Percentiles rank a stretch among this genome's conserved stretches.
These are phyloP conservation scores for Idaea dimidiata DNA, from an alignment of 2,888 invertebrate species.

Conservation along the genomic window DNA sequence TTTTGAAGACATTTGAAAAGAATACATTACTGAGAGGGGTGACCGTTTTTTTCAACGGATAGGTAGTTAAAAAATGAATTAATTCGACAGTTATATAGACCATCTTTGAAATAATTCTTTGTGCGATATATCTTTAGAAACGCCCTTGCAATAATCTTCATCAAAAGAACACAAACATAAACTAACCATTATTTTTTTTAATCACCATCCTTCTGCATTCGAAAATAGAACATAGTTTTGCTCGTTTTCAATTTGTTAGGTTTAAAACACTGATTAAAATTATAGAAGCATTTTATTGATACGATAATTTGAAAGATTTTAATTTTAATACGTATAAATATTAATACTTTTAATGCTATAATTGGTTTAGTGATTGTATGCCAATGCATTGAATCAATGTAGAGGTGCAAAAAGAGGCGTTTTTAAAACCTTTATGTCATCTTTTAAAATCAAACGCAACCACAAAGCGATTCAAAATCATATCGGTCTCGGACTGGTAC, in stretches of 20 bases:
- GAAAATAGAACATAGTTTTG: neutral
- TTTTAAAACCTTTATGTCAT: neutral
- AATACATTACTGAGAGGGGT: conserved; percentile 61
- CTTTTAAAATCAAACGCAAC: neutral
- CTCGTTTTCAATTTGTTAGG: neutral
- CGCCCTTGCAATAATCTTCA: conserved; percentile 57
- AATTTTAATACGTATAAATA: conserved; percentile 23
- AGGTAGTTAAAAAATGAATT: conserved; percentile 42
- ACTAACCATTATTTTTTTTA: conserved; percentile 7
- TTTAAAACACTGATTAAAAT: neutral
- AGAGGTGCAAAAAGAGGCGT: neutral
- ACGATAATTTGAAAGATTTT: conserved; percentile 22
- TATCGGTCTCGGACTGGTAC: too few species aligned
- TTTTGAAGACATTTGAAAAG: conserved; percentile 53
- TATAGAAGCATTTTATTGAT: conserved; percentile 26
- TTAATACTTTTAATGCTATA: conserved; percentile 32
- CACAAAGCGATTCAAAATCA: neutral
- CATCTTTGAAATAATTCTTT: conserved; percentile 26
- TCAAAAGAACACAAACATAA: conserved; percentile 34
- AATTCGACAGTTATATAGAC: conserved; percentile 61
- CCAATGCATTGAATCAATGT: neutral
- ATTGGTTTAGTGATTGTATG: conserved; percentile 23
- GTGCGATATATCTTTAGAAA: conserved; percentile 42
- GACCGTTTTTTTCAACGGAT: conserved; percentile 40
- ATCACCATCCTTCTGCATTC: neutral